These are phyloP conservation scores for Drosophila melanosoma DNA, from an alignment of 2,888 invertebrate genomes.

Conservation along the genomic window DNA sequence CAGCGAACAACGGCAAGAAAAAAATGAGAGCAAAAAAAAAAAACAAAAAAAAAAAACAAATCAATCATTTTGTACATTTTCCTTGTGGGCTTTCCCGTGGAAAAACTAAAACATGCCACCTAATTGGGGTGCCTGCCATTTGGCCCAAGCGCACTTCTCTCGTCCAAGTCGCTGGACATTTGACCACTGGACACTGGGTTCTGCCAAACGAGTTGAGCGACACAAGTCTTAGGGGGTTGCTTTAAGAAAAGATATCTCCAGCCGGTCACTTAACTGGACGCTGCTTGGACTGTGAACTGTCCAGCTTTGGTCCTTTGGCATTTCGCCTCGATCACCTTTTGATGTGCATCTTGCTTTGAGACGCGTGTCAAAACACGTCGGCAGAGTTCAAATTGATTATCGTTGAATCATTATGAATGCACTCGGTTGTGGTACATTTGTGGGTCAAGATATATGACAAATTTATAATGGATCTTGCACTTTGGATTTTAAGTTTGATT, in stretches of 20 bases:
- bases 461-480: neutral
- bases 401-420: conserved; percentile 28
- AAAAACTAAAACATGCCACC: conserved; percentile 51
- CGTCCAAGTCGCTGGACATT: conserved; percentile 44
- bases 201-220: conserved; percentile 33
- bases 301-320: conserved; percentile 34
- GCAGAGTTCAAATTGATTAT: conserved; percentile 66
- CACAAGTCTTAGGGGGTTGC: conserved; percentile 59
- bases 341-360: conserved; percentile 53
- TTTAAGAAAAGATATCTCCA: conserved; percentile 24
- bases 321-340: conserved; percentile 45
- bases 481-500: too few species aligned
- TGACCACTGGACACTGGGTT: conserved; percentile 64
- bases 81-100: conserved; percentile 32
- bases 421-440: conserved; percentile 10
- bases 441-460: conserved; percentile 9
- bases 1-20: conserved; percentile 1
- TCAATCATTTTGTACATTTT: conserved; percentile 67
- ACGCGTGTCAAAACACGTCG: conserved; percentile 29
- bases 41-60: conserved; percentile 34
- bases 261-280: conserved; percentile 13
- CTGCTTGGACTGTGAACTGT: conserved; percentile 1
- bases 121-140: conserved; percentile 76
- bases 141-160: conserved; percentile 49
- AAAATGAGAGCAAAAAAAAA: neutral